A percentile compares a stretch with the other conserved stretches of the same genome.
Conservation (phyloP, 2,888 invertebrate genomes). For the Resseliella maxima region DNA sequence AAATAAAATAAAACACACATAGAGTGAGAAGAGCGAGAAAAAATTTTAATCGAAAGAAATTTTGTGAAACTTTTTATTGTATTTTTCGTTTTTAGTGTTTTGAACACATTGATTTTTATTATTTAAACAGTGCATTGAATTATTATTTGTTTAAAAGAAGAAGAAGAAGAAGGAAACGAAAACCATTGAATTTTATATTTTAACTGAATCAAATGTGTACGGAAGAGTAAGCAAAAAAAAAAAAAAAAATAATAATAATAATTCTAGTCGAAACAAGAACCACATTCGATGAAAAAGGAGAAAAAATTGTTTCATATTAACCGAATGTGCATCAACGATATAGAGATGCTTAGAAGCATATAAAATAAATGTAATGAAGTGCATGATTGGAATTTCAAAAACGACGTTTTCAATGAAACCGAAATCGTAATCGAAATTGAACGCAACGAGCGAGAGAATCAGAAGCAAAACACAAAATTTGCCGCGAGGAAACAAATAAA, state of each 20-base stretch:
- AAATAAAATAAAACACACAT: too few relatives aligned
- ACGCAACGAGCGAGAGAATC: too few relatives aligned
- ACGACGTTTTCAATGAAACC: background rate
- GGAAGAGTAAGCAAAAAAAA: background rate
- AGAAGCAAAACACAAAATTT: too few relatives aligned
- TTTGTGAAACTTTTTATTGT: too few relatives aligned
- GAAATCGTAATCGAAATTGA: background rate
- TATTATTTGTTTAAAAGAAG: background rate
- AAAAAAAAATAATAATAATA: background rate
- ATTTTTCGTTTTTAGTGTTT: too few relatives aligned
- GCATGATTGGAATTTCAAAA: background rate
- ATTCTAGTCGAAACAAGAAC: background rate
- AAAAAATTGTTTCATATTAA: too few relatives aligned
- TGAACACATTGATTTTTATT: background rate
- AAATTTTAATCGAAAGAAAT: too few relatives aligned
- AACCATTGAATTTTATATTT: background rate
- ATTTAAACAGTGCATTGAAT: background rate
- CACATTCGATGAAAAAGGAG: background rate
- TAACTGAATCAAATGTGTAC: background rate
- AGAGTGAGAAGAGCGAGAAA: too few relatives aligned
- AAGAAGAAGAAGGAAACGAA: too few relatives aligned
- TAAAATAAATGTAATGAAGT: background rate
- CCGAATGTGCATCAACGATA: background rate
- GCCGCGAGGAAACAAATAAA: too few relatives aligned
- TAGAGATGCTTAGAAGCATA: background rate